These are phyloP conservation scores for Acanthaster planci DNA, from an alignment of 35 echinoderm and acorn worm species.

Conservation along the genomic window DNA sequence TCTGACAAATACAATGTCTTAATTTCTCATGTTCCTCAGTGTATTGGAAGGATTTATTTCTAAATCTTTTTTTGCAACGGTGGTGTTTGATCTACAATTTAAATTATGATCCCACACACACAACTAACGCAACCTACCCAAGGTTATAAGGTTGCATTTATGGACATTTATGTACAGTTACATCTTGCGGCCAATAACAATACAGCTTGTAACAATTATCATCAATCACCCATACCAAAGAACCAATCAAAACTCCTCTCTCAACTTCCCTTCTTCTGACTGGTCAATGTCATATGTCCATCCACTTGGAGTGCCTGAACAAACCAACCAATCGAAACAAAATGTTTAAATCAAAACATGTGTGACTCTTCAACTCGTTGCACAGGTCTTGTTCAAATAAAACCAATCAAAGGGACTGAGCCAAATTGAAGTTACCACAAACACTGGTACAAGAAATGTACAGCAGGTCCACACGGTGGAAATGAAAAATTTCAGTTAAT, in stretches of 20 bases:
- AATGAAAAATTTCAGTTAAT: too few relatives aligned
- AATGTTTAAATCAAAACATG: neutral
- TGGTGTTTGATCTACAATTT: slow-evolving; percentile 26
- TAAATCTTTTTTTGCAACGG: slow-evolving; percentile 16
- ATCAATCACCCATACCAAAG: slow-evolving; percentile 1
- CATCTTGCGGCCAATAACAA: slow-evolving; percentile 15
- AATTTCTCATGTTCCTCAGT: slow-evolving; percentile 17
- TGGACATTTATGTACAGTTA: slow-evolving; percentile 15
- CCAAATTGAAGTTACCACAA: too few relatives aligned
- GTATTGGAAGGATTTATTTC: slow-evolving; percentile 34
- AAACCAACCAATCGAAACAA: neutral
- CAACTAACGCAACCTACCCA: slow-evolving; percentile 7
- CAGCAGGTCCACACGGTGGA: too few relatives aligned
- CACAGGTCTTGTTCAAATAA: slow-evolving; percentile 4
- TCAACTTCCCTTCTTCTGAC: neutral
- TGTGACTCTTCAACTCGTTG: neutral
- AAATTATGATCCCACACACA: slow-evolving; percentile 14
- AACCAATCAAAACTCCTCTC: neutral
- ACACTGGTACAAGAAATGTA: too few relatives aligned
- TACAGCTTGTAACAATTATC: slow-evolving; percentile 4
- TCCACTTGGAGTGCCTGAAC: neutral
- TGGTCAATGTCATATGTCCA: neutral
- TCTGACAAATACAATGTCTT: too few relatives aligned
- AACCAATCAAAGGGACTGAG: neutral
- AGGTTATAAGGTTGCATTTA: neutral